Conservation (phyloP, 2,888 invertebrate species). For the Agrochola macilenta region DNA sequence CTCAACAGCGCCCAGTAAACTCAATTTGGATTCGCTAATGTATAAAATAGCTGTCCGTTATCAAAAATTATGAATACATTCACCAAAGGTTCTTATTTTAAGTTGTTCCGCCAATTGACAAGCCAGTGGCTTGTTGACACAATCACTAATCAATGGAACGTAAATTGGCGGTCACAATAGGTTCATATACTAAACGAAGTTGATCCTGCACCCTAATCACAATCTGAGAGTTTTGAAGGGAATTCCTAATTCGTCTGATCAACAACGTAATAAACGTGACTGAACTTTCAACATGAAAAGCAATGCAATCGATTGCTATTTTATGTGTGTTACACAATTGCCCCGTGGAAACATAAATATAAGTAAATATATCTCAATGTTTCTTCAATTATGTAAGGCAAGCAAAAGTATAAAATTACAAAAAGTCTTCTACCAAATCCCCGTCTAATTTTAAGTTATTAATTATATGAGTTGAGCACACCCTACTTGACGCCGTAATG, state of each 20-base stretch:
- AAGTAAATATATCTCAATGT: neutral
- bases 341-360: no score
- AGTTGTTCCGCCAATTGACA: neutral
- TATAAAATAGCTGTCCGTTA: neutral
- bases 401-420: neutral
- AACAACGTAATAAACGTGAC: neutral
- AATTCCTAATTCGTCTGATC: neutral
- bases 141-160: neutral
- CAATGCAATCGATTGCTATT: neutral
- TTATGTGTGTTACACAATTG: neutral
- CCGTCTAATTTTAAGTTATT: conserved; percentile 11
- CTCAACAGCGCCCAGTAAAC: neutral
- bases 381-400: neutral
- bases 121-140: neutral
- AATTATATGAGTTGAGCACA: conserved; percentile 8
- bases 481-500: neutral
- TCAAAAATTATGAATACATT: neutral
- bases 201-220: neutral
- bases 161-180: neutral
- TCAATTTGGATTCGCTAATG: neutral
- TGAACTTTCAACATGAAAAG: neutral
- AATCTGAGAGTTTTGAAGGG: neutral
- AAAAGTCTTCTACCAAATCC: conserved; percentile 1
- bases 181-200: neutral
- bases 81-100: neutral